Base-by-base conservation (phyloP, 1,140 invertebrate genomes). In the Manduca sexta region DNA sequence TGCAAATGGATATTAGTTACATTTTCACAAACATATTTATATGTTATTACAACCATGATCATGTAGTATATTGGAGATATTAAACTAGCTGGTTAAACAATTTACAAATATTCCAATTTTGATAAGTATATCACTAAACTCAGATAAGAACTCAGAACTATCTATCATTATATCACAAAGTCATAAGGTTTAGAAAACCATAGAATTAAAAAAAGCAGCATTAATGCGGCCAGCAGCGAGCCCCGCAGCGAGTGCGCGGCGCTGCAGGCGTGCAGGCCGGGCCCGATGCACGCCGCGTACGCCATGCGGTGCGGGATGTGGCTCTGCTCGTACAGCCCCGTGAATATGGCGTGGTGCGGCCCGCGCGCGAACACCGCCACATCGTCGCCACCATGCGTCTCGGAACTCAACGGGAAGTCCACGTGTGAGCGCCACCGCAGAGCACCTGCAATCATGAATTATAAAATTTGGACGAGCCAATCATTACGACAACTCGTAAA, bases 321-420 rank as follows among this genome's bases (percentile, higher is more conserved):
- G 58, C 82, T 89, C 64, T 92, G 90, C 60, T 91, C 89, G 60
- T 88, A 88, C 35, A 87, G 85, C 29, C 90, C 90, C 18, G 84
- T 78, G 49, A 91, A 89, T 31, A 90, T 76, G 54, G 89, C 87
- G 17, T 89, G 78, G 64, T 85, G 88, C 3, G 90, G 90, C 1
- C 90, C 90, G 3, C 62, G 71, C n/a, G 89, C 86, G 56, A 87
- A 91, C 10, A 91, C 88, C 0, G 79, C 86, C 2, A 91, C 90
- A 74, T 91, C 90, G 29, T 91, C 90, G 8, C 90, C 90, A 10
- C 90, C 90, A 62, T 91, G 90, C 46, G 37, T 86, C 86, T 64
- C 62, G 11, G 33, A 45, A 2, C n/a, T 39, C 14, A 58, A 44
- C 12, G 49, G 49, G 12, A 50, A 51, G 74, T 6, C 86, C 75